Evolutionary conservation across 1,140 invertebrate genomes (phyloP).

Genomic region (Heliconius eleuchia): DNA sequence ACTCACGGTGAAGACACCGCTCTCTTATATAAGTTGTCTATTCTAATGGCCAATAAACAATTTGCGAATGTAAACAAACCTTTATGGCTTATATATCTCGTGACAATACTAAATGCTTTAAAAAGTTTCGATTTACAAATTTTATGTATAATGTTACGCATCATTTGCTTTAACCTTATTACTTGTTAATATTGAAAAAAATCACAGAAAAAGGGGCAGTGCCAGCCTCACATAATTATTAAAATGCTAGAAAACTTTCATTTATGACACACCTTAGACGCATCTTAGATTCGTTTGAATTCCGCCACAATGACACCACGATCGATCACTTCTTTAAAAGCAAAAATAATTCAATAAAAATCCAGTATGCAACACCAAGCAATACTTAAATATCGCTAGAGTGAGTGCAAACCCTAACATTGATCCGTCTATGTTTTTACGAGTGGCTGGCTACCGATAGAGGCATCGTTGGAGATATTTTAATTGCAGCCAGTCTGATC

Average conservation of each 20-base stretch:
- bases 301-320: too few relatives aligned
- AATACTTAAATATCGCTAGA: background rate
- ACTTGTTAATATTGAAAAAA: background rate
- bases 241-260: too few relatives aligned
- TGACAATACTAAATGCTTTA: slow-evolving; percentile 10
- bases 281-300: too few relatives aligned
- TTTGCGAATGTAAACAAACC: slow-evolving; percentile 60
- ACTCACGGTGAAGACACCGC: slow-evolving; percentile 48
- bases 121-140: background rate
- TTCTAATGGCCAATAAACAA: slow-evolving; percentile 57
- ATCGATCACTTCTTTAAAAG: background rate
- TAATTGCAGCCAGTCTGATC: slow-evolving; percentile 48
- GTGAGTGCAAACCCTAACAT: slow-evolving; percentile 38
- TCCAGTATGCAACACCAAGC: background rate
- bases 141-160: background rate
- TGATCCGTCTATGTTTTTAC: slow-evolving; percentile 49
- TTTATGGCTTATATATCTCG: slow-evolving; percentile 45
- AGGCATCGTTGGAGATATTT: slow-evolving; percentile 46
- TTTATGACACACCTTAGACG: too few relatives aligned
- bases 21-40: slow-evolving; percentile 58
- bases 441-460: slow-evolving; percentile 30
- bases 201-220: too few relatives aligned
- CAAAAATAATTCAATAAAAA: background rate
- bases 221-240: too few relatives aligned
- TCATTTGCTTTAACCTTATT: background rate